A percentile compares a stretch with the other conserved stretches of the same genome.
Conservation (phyloP, 2,113 vertebrate species). For the Falcunculus frontatus region DNA sequence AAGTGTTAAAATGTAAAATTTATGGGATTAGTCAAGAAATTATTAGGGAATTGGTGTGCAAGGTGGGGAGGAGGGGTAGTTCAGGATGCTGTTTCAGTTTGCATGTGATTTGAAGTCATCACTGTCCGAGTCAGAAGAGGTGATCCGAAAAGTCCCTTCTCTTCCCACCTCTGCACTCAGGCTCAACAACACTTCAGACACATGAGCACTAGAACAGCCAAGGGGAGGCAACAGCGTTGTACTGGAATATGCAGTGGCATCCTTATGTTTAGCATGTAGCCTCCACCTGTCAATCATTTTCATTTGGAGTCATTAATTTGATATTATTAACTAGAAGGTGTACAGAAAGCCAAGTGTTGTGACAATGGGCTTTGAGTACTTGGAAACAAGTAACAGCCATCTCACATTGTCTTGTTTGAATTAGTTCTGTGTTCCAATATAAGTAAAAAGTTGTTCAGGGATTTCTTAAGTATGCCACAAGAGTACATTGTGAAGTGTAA, state of each 20-base stretch:
- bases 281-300: not conserved
- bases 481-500: not conserved
- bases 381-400: not conserved
- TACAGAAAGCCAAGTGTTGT: not conserved
- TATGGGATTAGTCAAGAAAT: not conserved
- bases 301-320: not conserved
- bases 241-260: not conserved
- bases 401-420: not conserved
- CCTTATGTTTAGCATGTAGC: not conserved
- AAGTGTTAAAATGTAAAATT: not conserved
- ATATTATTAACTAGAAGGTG: not conserved
- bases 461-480: not conserved
- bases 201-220: not conserved
- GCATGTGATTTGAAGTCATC: not conserved
- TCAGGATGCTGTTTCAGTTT: not conserved
- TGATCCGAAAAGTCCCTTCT: not conserved
- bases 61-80: fast-evolving
- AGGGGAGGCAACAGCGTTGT: not conserved
- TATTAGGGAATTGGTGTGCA: not conserved
- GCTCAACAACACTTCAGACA: not conserved
- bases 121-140: not conserved
- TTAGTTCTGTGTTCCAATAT: not conserved
- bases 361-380: not conserved
- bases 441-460: not conserved
- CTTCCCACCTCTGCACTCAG: not conserved